These are phyloP conservation scores for Bufotes viridis DNA, from an alignment of 2,797 vertebrate genomes.

Conservation along the genomic window DNA sequence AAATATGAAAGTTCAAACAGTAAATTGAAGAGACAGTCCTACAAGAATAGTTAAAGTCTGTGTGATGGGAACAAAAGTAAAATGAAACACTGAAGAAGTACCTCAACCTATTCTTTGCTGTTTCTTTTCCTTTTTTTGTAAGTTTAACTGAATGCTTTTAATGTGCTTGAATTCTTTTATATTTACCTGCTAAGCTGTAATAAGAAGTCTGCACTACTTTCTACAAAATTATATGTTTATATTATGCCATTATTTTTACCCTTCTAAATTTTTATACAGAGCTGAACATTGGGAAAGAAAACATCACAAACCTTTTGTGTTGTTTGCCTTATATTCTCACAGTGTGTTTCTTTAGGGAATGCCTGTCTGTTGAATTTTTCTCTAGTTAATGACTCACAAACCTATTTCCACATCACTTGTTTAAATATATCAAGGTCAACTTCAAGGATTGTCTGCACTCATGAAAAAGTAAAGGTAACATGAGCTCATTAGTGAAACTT, in stretches of 20 bases:
- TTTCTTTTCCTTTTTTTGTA: background rate
- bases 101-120: too few species aligned
- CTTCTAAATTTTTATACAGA: background rate
- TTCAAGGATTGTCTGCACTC: conserved; percentile 23
- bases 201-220: background rate
- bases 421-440: conserved; percentile 57
- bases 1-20: too few species aligned
- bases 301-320: conserved; percentile 16
- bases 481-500: conserved; percentile 25
- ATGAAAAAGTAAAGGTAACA: conserved; percentile 16
- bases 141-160: background rate
- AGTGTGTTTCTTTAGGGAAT: conserved; percentile 48
- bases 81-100: background rate
- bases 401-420: conserved; percentile 54
- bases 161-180: background rate
- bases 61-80: too few species aligned
- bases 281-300: conserved; percentile 10
- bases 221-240: background rate
- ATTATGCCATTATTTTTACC: conserved; percentile 14
- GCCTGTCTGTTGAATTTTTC: conserved; percentile 47
- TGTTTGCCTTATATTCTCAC: conserved; percentile 26
- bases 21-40: too few species aligned
- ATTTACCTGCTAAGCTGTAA: background rate
- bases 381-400: conserved; percentile 55
- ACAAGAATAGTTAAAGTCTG: too few species aligned